phyloP scores from a whole-genome alignment of 2,888 invertebrate species.

The Coleophora deauratella region DNA sequence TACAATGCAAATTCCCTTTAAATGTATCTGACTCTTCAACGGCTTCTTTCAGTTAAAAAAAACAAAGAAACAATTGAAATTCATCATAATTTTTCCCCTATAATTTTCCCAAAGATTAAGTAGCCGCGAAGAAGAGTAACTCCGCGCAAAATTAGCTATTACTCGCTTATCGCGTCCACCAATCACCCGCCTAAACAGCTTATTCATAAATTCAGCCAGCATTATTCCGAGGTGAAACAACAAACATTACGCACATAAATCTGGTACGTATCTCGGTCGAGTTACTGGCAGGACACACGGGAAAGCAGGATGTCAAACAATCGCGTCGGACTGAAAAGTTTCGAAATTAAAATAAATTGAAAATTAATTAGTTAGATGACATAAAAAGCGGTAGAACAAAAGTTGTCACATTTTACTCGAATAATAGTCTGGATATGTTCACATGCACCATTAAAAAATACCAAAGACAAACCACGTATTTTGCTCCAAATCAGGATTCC shows the following conservation, averaged over 20 bases:
- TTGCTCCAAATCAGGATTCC: too few relatives aligned
- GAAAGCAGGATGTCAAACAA: conserved; percentile 4
- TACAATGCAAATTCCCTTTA: too few relatives aligned
- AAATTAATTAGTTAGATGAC: too few relatives aligned
- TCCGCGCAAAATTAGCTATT: conserved; percentile 30
- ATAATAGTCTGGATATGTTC: too few relatives aligned
- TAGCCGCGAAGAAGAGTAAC: neutral
- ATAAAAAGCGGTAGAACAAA: too few relatives aligned
- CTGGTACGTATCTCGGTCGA: conserved; percentile 66
- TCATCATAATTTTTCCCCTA: neutral
- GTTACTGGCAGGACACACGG: conserved; percentile 39
- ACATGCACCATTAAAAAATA: too few relatives aligned
- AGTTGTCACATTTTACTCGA: too few relatives aligned
- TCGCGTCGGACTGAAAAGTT: neutral
- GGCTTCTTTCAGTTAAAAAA: too few relatives aligned
- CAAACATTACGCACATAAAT: conserved; percentile 73
- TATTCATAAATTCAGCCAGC: conserved; percentile 67
- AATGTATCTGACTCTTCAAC: too few relatives aligned
- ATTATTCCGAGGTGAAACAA: conserved; percentile 72
- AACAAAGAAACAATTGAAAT: too few relatives aligned
- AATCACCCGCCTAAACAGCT: conserved; percentile 59
- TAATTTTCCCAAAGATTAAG: neutral
- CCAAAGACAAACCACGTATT: too few relatives aligned
- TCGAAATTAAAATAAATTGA: too few relatives aligned
- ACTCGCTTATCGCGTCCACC: conserved; percentile 48